Percentiles rank a stretch among this genome's conserved stretches.
phyloP scores from a whole-genome alignment of 2,113 vertebrate species.

The Camelus bactrianus region DNA sequence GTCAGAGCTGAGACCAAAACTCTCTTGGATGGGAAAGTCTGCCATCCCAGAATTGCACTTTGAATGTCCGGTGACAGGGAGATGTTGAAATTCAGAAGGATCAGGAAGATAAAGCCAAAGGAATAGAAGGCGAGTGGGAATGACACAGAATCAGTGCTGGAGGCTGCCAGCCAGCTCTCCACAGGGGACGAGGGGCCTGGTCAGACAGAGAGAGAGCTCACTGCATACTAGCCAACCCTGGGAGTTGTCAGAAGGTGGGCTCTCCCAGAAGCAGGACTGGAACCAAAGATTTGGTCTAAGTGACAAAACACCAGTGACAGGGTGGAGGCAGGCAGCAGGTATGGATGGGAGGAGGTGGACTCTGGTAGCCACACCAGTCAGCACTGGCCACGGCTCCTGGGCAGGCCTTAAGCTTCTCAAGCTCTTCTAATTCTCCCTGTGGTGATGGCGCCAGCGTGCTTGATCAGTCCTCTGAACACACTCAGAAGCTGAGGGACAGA shows the following conservation, averaged over 20 bases:
- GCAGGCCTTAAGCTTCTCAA: not conserved
- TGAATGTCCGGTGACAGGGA: not conserved
- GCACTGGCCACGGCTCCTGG: not conserved
- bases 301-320: not conserved
- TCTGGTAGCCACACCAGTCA: not conserved
- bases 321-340: not conserved
- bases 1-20: not conserved
- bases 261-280: not conserved
- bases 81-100: not conserved
- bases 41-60: not conserved
- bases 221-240: fast-evolving
- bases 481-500: not conserved
- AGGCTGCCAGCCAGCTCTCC: not conserved
- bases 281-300: not conserved
- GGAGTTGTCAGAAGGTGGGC: not conserved
- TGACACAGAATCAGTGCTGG: not conserved
- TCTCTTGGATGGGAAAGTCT: not conserved
- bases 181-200: fast-evolving
- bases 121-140: not conserved
- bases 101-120: not conserved
- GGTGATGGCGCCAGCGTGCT: fast-evolving
- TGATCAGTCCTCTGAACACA: not conserved
- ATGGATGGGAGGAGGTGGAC: fast-evolving
- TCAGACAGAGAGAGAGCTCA: not conserved
- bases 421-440: not conserved